Evolutionary conservation across 1,140 invertebrate genomes (phyloP), one percentile per base, ranked within the genome.

Genomic region (Drosophila santomea): DNA sequence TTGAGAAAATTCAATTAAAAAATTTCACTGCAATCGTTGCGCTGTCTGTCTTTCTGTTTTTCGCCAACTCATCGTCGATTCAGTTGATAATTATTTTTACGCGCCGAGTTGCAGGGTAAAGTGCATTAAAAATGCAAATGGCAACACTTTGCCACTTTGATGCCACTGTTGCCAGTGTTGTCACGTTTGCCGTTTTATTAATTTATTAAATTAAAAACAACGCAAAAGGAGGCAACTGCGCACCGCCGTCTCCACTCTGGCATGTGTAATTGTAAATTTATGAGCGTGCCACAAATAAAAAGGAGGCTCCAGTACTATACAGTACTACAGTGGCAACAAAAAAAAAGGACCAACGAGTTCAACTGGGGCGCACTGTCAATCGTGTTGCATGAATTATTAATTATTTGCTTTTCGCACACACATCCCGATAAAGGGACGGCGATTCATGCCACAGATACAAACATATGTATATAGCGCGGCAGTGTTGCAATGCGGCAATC

Each of bases 51-150:
- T 74, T 43, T 66, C 45, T 32, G 25, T 62, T 52, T 72, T 41
- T 44, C 57, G 23, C 20, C 44, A 71, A 17, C 84, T 89, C 84
- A 89, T 89, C 77, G 76, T 51, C 80, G 88, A 89, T 89, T 89
- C 84, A 84, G 84, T 84, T 89, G 84, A 89, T 89, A 89, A 89
- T 89, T 89, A 89, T 89, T 89, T 89, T 89, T 89, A 89, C 84
- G 84, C 84, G 64, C 68, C 35, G 74, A 64, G 74, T 54, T 67
- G 77, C 77, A 78, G 84, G 68, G 74, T 59, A 76, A 76, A 83
- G 71, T 89, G 76, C 73, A 89, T 89, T 89, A 89, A 89, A 89
- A 89, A 89, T 89, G 84, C 84, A 89, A 89, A 89, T 89, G 83
- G 83, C 83, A 84, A 89, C 84, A 89, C 84, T 89, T 89, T 89